Evolutionary conservation across 2,113 vertebrate genomes (phyloP).

Genomic region (Eurystomus gularis): DNA sequence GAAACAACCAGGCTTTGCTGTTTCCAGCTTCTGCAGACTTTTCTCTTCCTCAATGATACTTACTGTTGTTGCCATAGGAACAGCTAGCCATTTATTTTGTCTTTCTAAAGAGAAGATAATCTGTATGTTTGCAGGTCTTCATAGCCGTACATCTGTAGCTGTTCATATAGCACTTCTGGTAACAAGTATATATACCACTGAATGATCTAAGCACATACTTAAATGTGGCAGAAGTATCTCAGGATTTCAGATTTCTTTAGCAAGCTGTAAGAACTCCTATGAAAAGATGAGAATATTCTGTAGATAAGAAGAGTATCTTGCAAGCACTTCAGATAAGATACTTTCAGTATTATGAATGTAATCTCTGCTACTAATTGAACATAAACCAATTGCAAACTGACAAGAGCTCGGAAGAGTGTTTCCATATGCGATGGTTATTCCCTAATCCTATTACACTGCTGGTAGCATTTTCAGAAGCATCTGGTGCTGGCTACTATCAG

Average conservation of each 20-base stretch:
- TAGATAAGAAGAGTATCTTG: not conserved
- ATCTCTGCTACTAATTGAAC: not conserved
- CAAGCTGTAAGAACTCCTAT: not conserved
- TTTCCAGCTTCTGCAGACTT: slow-evolving; percentile 2
- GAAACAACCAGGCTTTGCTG: not conserved
- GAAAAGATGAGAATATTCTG: not conserved
- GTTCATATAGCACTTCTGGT: not conserved
- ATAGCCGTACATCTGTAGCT: not conserved
- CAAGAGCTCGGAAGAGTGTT: not conserved
- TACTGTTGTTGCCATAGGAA: slow-evolving; percentile 15
- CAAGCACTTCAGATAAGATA: not conserved
- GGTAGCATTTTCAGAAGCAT: not conserved
- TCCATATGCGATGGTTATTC: not conserved
- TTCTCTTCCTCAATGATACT: not conserved
- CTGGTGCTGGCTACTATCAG: not conserved
- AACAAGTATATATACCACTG: not conserved
- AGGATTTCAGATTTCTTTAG: not conserved
- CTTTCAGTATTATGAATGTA: not conserved
- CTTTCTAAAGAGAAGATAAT: not conserved
- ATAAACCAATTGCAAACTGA: not conserved
- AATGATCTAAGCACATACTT: not conserved
- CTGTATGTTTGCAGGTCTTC: not conserved
- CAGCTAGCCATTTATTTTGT: not conserved
- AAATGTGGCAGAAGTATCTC: not conserved
- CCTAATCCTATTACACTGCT: not conserved